A percentile compares a stretch with the other conserved stretches of the same genome.
These are phyloP conservation scores for Anthopleura sola DNA, from an alignment of 64 coral and sea anemone genomes.

Conservation along the genomic window DNA sequence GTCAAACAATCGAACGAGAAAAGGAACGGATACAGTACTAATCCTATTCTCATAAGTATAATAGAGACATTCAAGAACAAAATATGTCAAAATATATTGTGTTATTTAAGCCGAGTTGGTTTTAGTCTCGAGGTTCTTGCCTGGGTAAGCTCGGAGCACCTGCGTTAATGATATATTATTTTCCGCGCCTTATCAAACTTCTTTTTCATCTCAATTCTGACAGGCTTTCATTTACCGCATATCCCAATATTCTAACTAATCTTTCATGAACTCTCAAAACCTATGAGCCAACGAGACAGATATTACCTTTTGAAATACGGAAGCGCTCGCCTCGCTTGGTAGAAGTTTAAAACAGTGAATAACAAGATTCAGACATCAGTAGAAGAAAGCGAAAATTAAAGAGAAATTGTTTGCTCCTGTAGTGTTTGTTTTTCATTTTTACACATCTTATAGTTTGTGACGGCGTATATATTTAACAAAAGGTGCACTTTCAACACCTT, in stretches of 20 bases:
- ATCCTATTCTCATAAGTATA: no score
- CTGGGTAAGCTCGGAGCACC: not conserved
- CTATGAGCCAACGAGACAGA: not conserved
- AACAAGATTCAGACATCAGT: not conserved
- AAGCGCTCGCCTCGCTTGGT: not conserved
- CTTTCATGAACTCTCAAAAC: not conserved
- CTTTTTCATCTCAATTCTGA: not conserved
- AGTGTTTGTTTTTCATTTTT: not conserved
- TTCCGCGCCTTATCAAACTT: not conserved
- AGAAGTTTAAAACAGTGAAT: not conserved
- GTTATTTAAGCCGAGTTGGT: not conserved
- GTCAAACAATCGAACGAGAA: no score
- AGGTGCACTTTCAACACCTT: not conserved
- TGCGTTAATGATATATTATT: not conserved
- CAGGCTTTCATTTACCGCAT: not conserved
- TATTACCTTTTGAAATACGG: not conserved
- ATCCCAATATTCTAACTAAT: slow-evolving; percentile 12
- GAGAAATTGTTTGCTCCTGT: not conserved
- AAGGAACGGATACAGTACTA: no score
- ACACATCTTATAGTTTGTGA: not conserved
- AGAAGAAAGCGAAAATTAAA: not conserved
- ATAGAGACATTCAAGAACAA: no score
- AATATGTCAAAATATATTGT: not conserved
- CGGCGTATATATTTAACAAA: not conserved
- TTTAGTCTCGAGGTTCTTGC: not conserved